These are phyloP conservation scores for Perognathus longimembris DNA, from an alignment of 2,113 vertebrate species.

Conservation along the genomic window DNA sequence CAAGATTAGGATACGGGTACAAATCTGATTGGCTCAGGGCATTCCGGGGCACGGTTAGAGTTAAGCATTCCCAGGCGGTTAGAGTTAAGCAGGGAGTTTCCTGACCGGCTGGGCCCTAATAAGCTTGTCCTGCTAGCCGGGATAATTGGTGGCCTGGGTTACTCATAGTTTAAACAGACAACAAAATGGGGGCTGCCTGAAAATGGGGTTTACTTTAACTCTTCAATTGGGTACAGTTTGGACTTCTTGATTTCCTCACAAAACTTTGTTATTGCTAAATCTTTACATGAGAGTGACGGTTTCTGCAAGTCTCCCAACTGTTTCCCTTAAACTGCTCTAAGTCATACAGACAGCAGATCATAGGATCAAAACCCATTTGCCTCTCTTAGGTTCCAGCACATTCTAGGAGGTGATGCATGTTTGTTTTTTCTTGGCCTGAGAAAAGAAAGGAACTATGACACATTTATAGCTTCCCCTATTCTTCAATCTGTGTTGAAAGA, in stretches of 20 bases:
- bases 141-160: no score
- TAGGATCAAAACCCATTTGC: neutral
- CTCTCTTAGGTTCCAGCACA: neutral
- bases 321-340: neutral
- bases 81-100: no score
- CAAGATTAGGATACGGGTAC: no score
- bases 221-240: neutral
- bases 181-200: no score
- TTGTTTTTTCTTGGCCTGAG: neutral
- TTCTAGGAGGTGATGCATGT: neutral
- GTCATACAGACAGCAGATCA: neutral
- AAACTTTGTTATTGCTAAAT: constrained; percentile 25
- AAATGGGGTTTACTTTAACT: no score
- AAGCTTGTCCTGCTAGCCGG: no score
- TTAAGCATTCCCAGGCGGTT: no score
- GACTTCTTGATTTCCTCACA: constrained; percentile 35
- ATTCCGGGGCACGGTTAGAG: no score
- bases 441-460: constrained; percentile 10
- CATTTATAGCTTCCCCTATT: constrained; percentile 15
- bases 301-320: neutral
- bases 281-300: neutral
- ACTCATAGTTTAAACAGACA: no score
- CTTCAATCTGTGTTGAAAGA: neutral
- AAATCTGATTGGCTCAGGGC: no score
- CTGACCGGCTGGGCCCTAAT: no score